phyloP scores from a whole-genome alignment of 2,113 vertebrate species.

The Pseudorectes ferrugineus region DNA sequence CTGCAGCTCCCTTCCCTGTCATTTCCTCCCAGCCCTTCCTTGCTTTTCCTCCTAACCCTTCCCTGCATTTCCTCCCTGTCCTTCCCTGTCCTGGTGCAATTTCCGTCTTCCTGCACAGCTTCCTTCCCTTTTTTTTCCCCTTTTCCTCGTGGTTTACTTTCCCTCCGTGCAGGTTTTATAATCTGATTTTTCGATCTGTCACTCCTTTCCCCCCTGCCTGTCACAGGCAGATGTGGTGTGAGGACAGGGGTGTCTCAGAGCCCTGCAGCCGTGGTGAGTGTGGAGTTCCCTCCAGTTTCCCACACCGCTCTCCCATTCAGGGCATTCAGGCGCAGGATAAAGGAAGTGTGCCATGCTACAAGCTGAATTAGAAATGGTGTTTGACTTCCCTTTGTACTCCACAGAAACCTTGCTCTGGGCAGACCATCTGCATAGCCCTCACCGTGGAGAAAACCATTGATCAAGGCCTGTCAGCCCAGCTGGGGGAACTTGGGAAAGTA shows the following conservation, averaged over 20 bases:
- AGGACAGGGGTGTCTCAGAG: conserved; percentile 26
- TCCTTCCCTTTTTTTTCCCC: background rate
- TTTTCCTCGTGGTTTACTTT: background rate
- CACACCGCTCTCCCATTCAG: conserved; percentile 84
- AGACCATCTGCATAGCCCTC: conserved; percentile 79
- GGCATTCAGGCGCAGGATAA: conserved; percentile 76
- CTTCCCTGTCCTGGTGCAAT: background rate
- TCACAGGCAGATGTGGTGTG: conserved; percentile 66
- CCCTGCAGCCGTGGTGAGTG: conserved; percentile 45
- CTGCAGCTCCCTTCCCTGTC: background rate
- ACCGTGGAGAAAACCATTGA: conserved; percentile 55
- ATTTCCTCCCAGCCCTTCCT: background rate
- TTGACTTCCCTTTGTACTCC: conserved; percentile 81
- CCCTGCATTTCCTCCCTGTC: background rate
- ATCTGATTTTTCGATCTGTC: conserved; percentile 44
- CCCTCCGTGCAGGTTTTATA: background rate
- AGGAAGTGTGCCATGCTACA: conserved; percentile 94
- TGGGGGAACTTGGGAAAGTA: conserved; percentile 58
- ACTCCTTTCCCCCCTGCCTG: background rate
- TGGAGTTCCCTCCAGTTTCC: conserved; percentile 80
- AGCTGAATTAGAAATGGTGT: conserved; percentile 88
- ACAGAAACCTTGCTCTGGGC: conserved; percentile 53
- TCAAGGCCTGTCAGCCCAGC: conserved; percentile 60
- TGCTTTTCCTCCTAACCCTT: background rate
- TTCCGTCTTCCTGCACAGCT: background rate